phyloP scores from a whole-genome alignment of 2,113 vertebrate genomes.

The Sigmodon hispidus region DNA sequence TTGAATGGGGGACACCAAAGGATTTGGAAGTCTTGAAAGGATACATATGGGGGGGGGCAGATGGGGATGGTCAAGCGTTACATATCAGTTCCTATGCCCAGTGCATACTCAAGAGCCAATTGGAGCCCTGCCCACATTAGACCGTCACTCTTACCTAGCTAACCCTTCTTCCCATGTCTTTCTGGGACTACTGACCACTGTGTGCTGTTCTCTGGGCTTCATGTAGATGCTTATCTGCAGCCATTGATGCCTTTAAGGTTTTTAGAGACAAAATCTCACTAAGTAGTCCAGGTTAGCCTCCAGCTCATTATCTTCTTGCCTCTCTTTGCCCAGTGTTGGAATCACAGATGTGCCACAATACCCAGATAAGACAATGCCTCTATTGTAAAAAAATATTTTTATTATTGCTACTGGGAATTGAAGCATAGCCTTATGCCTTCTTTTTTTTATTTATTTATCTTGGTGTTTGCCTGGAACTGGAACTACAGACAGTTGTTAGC shows the following conservation, averaged over 20 bases:
- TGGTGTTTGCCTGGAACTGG: too few relatives aligned
- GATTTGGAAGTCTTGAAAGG: background rate
- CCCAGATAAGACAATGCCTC: background rate
- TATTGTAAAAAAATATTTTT: background rate
- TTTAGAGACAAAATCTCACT: background rate
- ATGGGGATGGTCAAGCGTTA: background rate
- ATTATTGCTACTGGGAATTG: background rate
- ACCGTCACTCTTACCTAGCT: background rate
- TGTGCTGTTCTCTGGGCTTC: background rate
- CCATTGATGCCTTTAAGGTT: background rate
- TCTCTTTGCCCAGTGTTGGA: background rate
- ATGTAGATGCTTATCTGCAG: background rate
- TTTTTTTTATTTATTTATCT: too few relatives aligned
- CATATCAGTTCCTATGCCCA: background rate
- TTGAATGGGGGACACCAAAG: background rate
- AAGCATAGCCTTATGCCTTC: background rate
- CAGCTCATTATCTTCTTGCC: background rate
- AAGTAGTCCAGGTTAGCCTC: background rate
- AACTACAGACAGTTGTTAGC: too few relatives aligned
- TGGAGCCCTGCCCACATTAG: background rate
- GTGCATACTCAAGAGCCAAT: accelerated
- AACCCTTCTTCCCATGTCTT: background rate
- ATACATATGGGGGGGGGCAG: background rate
- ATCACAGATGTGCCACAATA: background rate
- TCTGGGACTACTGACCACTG: background rate